Conservation (phyloP, 2,113 vertebrate species). For the Orthonyx spaldingii region DNA sequence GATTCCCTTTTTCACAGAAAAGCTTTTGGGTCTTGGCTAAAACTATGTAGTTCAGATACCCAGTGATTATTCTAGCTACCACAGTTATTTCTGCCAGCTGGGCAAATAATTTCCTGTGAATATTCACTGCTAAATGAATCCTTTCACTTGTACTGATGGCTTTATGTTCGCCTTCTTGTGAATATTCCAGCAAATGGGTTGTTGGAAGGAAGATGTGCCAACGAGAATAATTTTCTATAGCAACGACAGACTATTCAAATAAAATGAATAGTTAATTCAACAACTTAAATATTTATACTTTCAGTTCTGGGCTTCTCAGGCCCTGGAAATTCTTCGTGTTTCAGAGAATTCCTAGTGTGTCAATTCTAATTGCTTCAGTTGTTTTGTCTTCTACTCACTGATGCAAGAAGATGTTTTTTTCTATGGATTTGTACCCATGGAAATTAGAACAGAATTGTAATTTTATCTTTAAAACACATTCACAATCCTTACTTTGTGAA, state of each 20-base stretch:
- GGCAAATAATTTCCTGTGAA: constrained; percentile 8
- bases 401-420: background rate
- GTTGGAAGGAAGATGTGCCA: background rate
- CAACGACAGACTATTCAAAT: constrained; percentile 32
- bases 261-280: constrained; percentile 38
- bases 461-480: background rate
- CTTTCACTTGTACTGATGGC: background rate
- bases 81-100: background rate
- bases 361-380: background rate
- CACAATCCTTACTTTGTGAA: background rate
- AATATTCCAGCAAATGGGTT: background rate
- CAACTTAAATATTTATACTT: constrained; percentile 45
- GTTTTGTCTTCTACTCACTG: background rate
- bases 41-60: background rate
- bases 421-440: background rate
- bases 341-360: background rate
- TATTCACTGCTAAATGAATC: background rate
- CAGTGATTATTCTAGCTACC: background rate
- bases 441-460: background rate
- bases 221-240: constrained; percentile 11
- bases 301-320: background rate
- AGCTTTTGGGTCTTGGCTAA: background rate
- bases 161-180: background rate
- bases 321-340: background rate
- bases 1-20: background rate